phyloP scores from a whole-genome alignment of 2,888 invertebrate genomes.

The Pyralis farinalis region DNA sequence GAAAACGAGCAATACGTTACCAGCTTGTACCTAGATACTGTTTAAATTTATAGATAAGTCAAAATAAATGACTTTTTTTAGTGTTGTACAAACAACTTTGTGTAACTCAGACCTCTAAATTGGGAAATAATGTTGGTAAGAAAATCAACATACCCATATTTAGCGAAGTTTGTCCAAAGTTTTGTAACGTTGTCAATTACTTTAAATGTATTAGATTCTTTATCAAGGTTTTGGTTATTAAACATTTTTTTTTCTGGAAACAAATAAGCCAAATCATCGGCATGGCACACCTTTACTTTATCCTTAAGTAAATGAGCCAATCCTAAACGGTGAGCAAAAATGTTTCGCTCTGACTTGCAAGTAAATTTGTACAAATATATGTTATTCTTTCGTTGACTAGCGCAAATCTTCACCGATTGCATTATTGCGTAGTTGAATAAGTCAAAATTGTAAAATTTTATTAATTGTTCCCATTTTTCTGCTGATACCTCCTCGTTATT shows the following conservation, averaged over 20 bases:
- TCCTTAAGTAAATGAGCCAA: slow-evolving; percentile 19
- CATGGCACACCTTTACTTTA: slow-evolving; percentile 31
- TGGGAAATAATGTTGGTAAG: no score
- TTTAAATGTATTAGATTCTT: slow-evolving; percentile 31
- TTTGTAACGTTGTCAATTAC: slow-evolving; percentile 42
- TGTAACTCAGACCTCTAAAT: no score
- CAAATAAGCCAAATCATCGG: slow-evolving; percentile 48
- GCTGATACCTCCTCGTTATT: slow-evolving; percentile 26
- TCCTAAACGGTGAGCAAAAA: slow-evolving; percentile 26
- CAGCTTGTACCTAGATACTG: no score
- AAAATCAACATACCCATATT: slow-evolving; percentile 56
- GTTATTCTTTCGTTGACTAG: slow-evolving; percentile 29
- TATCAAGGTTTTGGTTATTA: slow-evolving; percentile 23
- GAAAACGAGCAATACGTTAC: no score
- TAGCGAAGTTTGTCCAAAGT: slow-evolving; percentile 62
- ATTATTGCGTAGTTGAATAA: slow-evolving; percentile 34
- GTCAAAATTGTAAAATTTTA: slow-evolving; percentile 29
- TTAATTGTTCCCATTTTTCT: slow-evolving; percentile 27
- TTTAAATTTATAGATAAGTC: no score
- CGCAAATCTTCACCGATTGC: slow-evolving; percentile 30
- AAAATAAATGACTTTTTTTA: no score
- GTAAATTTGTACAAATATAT: slow-evolving; percentile 48
- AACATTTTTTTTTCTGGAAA: slow-evolving; percentile 29
- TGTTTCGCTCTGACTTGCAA: slow-evolving; percentile 44
- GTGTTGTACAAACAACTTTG: no score